Conservation (phyloP, 2,888 invertebrate genomes). For the Lasioglossum vierecki region DNA sequence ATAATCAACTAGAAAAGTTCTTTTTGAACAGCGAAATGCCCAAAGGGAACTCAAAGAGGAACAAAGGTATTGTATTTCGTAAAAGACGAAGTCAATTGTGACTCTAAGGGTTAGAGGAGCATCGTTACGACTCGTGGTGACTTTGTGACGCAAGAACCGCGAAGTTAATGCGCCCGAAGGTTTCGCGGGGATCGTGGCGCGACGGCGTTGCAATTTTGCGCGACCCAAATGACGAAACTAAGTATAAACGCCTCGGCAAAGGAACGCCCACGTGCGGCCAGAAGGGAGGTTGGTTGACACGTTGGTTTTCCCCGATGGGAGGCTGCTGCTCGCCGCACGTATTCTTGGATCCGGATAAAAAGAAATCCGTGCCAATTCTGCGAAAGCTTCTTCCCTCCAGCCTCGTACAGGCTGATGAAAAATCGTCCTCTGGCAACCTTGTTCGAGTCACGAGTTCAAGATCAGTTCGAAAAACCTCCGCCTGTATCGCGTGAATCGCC, state of each 20-base stretch:
- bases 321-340: slow-evolving; percentile 35
- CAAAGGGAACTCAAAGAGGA: neutral
- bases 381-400: slow-evolving; percentile 25
- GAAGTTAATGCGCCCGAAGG: slow-evolving; percentile 54
- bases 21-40: neutral
- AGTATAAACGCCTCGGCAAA: slow-evolving; percentile 65
- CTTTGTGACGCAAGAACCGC: slow-evolving; percentile 55
- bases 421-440: neutral
- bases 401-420: neutral
- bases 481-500: neutral
- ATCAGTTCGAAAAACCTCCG: neutral
- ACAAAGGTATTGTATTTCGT: neutral
- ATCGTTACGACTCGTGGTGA: slow-evolving; percentile 24
- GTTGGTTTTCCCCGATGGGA: slow-evolving; percentile 70
- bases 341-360: slow-evolving; percentile 65
- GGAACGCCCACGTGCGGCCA: slow-evolving; percentile 65
- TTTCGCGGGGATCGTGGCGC: slow-evolving; percentile 38
- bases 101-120: neutral
- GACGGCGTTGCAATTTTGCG: slow-evolving; percentile 60
- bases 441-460: slow-evolving; percentile 1
- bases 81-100: neutral
- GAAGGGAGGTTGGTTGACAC: slow-evolving; percentile 65
- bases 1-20: neutral
- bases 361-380: slow-evolving; percentile 59
- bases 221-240: slow-evolving; percentile 71